Base-by-base conservation (phyloP, 1,140 invertebrate genomes). In the Mycetomoellerius zeteki region DNA sequence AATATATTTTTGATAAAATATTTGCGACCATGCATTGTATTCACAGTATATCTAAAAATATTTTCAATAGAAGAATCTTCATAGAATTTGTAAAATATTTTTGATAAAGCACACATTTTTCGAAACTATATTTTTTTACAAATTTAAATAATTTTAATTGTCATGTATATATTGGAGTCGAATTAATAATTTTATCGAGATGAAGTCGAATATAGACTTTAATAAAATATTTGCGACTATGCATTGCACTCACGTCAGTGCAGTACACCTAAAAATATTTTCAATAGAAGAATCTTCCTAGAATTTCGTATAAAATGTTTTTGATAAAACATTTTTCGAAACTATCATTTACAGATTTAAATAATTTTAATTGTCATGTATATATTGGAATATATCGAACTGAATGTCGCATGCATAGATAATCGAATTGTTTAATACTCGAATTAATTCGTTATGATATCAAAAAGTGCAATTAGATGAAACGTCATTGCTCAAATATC, bases 1-100 rank as follows among this genome's bases (percentile, higher is more conserved):
- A 60, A 73, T 73, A 72, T 82, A 82, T 82, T 82, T 82, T 82
- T 72, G 33, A 72, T 82, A 82, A 56, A 58, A 56, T n/a, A 56
- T 58, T 43, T 37, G 6, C 78, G 78, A 16, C 5, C 27, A 12
- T 52, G 16, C 16, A 72, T 4, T 27, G 30, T 33, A 54, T 21
- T 56, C 52, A 24, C 30, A 43, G 37, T 43, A 43, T 43, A 43
- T 43, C 10, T 60, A 76, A 54, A 72, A 73, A 56, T 56, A 56
- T 56, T 54, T 72, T 30, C 2, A 30, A 72, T 56, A 21, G 0
- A 7, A 43, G 37, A 43, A 43, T 60, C 6, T 21, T 58, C 37
- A 2, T 8, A 56, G 6, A 24, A 69, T 69, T 69, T 67, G 16
- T 72, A 27, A 50, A 50, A 27, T 50, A 27, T 76, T 37, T 43